phyloP scores from a whole-genome alignment of 2,113 vertebrate genomes.

The Oryctolagus cuniculus region mOryCun1.1 NC_091432.1:79735501-79736000 shows the following conservation, averaged over 20 bases:
- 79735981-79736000: not conserved
- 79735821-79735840: not conserved
- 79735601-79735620: slow-evolving; percentile 42
- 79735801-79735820: not conserved
- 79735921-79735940: not conserved
- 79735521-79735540: slow-evolving; percentile 30
- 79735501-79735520: slow-evolving; percentile 48
- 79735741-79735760: not conserved
- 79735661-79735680: slow-evolving; percentile 53
- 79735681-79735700: slow-evolving; percentile 44
- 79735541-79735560: slow-evolving; percentile 28
- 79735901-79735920: not conserved
- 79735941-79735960: not conserved
- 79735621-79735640: slow-evolving; percentile 52
- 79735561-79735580: slow-evolving; percentile 50
- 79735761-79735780: not conserved
- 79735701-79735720: slow-evolving; percentile 7
- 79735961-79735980: not conserved
- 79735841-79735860: not conserved
- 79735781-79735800: slow-evolving; percentile 10
- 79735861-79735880: not conserved
- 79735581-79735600: not conserved
- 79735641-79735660: slow-evolving; percentile 63
- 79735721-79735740: slow-evolving; percentile 22
- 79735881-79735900: not conserved